Conservation (phyloP, 2,113 vertebrate genomes). For the Lasiurus cinereus region DNA sequence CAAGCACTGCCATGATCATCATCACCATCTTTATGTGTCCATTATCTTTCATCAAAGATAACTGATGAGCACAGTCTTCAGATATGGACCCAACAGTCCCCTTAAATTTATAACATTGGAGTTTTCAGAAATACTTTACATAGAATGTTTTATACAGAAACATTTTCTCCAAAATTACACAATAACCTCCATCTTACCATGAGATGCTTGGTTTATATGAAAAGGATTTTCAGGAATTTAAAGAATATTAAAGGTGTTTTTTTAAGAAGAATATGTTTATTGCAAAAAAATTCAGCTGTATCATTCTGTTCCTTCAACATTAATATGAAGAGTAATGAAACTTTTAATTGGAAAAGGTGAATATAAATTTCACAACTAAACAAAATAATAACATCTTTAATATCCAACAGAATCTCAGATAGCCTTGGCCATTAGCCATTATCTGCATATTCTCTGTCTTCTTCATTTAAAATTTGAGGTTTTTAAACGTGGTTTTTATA, state of each 20-base stretch:
- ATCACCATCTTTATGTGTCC: not conserved
- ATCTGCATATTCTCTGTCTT: not conserved
- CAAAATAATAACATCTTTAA: not conserved
- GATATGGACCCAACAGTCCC: too few relatives aligned
- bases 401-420: not conserved
- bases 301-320: not conserved
- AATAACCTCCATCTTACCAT: not conserved
- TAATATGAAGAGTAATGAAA: not conserved
- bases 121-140: not conserved
- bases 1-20: not conserved
- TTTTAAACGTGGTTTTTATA: constrained; percentile 12
- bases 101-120: not conserved
- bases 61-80: not conserved
- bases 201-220: not conserved
- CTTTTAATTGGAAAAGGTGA: not conserved
- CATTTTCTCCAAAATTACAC: not conserved
- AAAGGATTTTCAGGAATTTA: not conserved
- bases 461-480: not conserved
- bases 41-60: not conserved
- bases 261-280: not conserved
- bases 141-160: not conserved
- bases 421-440: not conserved
- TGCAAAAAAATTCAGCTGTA: not conserved
- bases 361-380: not conserved
- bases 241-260: not conserved